Base-by-base conservation (phyloP, 2,113 vertebrate genomes). In the Motacilla alba region DNA sequence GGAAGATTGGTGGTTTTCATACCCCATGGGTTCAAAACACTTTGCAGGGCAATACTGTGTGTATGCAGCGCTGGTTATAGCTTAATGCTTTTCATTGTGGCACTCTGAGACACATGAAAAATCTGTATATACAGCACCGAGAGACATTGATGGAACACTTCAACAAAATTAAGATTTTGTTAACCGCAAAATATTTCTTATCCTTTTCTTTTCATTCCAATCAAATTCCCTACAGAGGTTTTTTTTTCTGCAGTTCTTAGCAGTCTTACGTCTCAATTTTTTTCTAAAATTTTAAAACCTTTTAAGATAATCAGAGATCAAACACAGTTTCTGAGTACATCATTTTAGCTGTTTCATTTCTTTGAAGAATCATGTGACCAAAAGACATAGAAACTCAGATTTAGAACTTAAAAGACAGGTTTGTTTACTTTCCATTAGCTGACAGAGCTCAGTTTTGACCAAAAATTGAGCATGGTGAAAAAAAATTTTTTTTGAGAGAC, bases 201-300 rank as follows among this genome's bases (percentile, higher is more conserved):
- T 22, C 49, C 50, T 89, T 47, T 69, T 92, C 73, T 91, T 93
- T 86, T 56, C 31, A 83, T 84, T 90, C 85, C 87, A 86, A 53
- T 91, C 79, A 68, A 76, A 91, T 85, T 86, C 62, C 64, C 78
- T 79, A 13, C 19, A 41, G 81, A 91, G 76, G 19, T 13, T 89
- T 72, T 83, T 83, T 83, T 83, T 78, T 35, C 46, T 50, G 14
- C 62, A 75, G 69, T 80, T 93, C 83, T 93, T 81, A 64, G 52
- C 69, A 87, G 92, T 81, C 87, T 93, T 95, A 92, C 53, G 50
- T 93, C 83, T 86, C 66, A 92, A 58, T 68, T 67, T 63, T 63
- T 50, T 81, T 95, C 69, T 86, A 62, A 87, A 93, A 78, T 90
- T 97, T 97, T 92, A 92, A 98, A 96, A 96, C 82, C 76, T 94